These are phyloP conservation scores for Amblyjoppa fuscipennis DNA, from an alignment of 2,888 invertebrate species.

Conservation along the genomic window DNA sequence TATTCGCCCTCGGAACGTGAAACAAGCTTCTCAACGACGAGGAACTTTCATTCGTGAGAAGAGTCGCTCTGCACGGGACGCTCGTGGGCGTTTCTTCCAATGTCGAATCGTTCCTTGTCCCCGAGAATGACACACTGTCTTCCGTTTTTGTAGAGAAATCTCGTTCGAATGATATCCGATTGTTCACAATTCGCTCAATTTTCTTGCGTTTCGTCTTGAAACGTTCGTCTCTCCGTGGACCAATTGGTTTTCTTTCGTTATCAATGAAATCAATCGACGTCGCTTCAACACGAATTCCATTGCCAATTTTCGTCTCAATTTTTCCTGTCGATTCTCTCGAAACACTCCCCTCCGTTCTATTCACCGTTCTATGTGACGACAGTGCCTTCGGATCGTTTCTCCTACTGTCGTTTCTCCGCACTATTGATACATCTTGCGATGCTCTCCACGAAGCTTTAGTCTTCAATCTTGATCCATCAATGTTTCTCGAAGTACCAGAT, in stretches of 20 bases:
- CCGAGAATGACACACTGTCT: neutral
- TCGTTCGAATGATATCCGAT: neutral
- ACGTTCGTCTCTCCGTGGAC: neutral
- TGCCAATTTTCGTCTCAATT: neutral
- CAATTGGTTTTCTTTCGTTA: neutral
- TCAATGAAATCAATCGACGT: neutral
- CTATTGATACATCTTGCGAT: neutral
- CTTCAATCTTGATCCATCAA: neutral
- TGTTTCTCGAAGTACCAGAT: neutral
- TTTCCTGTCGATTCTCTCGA: neutral
- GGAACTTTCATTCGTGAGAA: conserved; percentile 21
- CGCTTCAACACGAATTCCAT: neutral
- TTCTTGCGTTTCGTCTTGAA: neutral
- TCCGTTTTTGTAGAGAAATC: neutral
- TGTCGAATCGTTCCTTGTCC: neutral
- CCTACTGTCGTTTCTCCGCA: neutral
- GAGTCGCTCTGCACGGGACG: neutral
- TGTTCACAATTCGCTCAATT: neutral
- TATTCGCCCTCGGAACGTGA: conserved; percentile 1
- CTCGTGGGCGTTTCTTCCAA: neutral
- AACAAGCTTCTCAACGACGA: conserved; percentile 28
- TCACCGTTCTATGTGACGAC: neutral
- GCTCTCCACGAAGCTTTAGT: neutral
- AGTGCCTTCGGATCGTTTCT: neutral
- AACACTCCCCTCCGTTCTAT: neutral